These are phyloP conservation scores for Parnassius smintheus DNA, from an alignment of 2,888 invertebrate genomes.

Conservation along the genomic window DNA sequence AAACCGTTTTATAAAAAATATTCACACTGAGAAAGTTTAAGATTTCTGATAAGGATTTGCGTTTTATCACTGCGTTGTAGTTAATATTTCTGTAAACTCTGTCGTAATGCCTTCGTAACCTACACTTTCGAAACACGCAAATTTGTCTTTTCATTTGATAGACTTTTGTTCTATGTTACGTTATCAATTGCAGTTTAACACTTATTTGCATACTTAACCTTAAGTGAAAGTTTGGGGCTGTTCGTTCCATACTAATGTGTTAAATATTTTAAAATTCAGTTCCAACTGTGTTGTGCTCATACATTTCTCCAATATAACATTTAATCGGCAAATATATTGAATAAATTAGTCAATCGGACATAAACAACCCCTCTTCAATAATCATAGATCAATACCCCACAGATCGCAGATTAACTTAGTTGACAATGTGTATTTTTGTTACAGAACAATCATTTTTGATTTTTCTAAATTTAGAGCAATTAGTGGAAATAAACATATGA, in stretches of 20 bases:
- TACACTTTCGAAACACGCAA: conserved; percentile 3
- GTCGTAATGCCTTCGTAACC: conserved; percentile 3
- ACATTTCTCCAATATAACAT: conserved; percentile 73
- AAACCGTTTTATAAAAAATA: not conserved
- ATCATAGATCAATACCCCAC: conserved; percentile 52
- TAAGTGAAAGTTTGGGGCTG: conserved; percentile 74
- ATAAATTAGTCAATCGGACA: conserved; percentile 71
- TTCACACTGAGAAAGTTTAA: not conserved
- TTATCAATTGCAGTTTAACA: conserved; percentile 67
- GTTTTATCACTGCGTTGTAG: conserved; percentile 1
- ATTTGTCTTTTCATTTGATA: conserved; percentile 37
- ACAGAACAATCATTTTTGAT: no score
- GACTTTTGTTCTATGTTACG: conserved; percentile 65
- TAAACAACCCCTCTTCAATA: conserved; percentile 58
- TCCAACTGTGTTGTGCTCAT: conserved; percentile 58
- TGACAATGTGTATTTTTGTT: no score
- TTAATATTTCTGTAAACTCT: conserved; percentile 12
- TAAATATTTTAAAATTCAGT: conserved; percentile 74
- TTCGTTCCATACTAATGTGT: conserved; percentile 74
- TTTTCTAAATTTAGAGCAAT: no score
- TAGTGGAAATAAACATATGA: no score
- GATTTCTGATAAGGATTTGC: not conserved
- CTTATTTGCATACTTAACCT: conserved; percentile 76
- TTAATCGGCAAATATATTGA: conserved; percentile 68
- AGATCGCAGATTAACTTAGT: no score